Evolutionary conservation across 1,140 invertebrate genomes (phyloP), one percentile per base, ranked within the genome.

Genomic region (Colletes gigas): DNA sequence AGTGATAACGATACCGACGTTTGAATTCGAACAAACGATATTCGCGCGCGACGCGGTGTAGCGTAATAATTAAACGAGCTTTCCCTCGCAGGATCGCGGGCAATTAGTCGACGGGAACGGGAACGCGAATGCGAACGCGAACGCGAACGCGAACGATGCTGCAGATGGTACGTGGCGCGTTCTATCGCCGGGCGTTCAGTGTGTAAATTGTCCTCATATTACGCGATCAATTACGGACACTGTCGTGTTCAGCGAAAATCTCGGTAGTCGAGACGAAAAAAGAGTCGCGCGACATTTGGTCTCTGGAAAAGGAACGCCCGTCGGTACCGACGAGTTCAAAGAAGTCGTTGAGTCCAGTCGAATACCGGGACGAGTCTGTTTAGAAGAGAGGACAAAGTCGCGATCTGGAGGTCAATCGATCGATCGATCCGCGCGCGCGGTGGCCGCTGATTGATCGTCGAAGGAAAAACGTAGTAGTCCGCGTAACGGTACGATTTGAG

Each of bases 401-500:
- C 65, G 70, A 12, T 65, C 50, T 17, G 47, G 12, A 12, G 47
- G 72, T 17, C 50, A 41, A 60, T 41, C 19, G 30, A 17, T 39
- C 30, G 30, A n/a, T 8, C 30, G 39, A 39, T 4, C 3, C 14
- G 1, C 60, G 59, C 62, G 21, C 67, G 70, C 65, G 70, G 54
- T 50, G 77, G 67, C 60, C 59, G 54, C 44, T 59, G 85, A 83
- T 81, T 74, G 82, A 86, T 87, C 78, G 88, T 89, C 83, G 81
- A 66, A 67, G 86, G 88, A 92, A 93, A 92, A 92, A 93, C 80
- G 86, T 87, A 80, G 86, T 88, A 81, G 88, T 81, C 69, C 85
- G 83, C 81, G 80, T 92, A 93, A 93, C 92, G 91, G 92, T 92
- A 92, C 89, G 91, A 91, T 91, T 92, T 92, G 81, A 91, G 83